Evolutionary conservation across 2,113 vertebrate genomes (phyloP).

Genomic region (Anguilla japonica): DNA sequence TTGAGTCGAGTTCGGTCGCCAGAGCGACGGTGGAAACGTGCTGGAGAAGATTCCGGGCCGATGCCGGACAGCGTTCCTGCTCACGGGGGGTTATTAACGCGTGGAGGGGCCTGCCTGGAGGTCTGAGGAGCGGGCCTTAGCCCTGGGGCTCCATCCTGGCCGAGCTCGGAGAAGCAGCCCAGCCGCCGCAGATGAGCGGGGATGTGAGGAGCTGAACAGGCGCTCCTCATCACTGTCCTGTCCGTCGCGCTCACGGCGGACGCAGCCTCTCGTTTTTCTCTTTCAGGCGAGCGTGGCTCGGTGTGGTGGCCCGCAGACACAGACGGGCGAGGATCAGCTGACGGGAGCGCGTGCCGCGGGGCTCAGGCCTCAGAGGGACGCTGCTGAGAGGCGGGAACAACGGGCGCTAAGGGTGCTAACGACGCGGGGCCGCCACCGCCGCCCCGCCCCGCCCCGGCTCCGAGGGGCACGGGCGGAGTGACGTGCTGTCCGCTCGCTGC

Average conservation of each 20-base stretch:
- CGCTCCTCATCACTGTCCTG: background rate
- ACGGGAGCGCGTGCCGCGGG: background rate
- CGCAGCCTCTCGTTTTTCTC: background rate
- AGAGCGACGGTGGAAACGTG: background rate
- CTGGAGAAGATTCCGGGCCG: background rate
- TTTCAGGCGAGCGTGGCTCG: background rate
- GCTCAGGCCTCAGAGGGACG: background rate
- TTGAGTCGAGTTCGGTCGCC: background rate
- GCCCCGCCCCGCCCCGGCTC: no score
- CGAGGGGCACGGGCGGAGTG: background rate
- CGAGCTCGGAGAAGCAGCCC: background rate
- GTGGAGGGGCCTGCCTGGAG: background rate
- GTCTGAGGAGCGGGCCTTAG: background rate
- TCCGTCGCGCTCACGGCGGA: background rate
- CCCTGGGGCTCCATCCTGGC: background rate
- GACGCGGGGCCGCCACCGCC: no score
- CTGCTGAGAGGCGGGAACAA: background rate
- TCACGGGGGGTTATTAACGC: background rate
- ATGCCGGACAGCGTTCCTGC: background rate
- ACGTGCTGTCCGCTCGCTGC: background rate
- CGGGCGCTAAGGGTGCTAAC: no score
- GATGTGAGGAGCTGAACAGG: background rate
- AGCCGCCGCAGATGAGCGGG: background rate
- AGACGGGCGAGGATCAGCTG: background rate
- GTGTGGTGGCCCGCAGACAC: background rate